phyloP scores from a whole-genome alignment of 2,113 vertebrate genomes.

The Lagopus leucura region DNA sequence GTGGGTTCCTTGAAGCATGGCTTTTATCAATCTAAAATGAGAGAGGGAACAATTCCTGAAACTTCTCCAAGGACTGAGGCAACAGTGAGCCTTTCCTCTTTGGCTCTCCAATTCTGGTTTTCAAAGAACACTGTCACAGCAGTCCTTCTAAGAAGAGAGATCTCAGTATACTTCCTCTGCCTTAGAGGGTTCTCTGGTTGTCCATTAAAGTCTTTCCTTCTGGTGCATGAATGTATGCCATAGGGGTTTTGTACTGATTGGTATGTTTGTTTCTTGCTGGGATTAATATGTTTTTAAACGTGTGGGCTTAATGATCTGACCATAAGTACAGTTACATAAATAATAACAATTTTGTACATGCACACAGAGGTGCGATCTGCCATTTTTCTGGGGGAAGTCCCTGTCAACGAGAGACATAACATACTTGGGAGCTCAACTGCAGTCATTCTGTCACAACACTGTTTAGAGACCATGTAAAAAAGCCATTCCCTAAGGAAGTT shows the following conservation, averaged over 20 bases:
- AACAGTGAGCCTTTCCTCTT: not conserved
- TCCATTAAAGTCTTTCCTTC: not conserved
- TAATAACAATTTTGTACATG: not conserved
- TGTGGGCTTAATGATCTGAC: not conserved
- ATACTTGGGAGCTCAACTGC: not conserved
- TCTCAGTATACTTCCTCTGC: not conserved
- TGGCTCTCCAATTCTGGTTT: not conserved
- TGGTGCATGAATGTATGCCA: not conserved
- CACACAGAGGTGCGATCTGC: not conserved
- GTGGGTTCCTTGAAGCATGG: not conserved
- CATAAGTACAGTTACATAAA: not conserved
- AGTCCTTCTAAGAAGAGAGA: constrained; percentile 1
- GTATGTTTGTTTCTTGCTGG: not conserved
- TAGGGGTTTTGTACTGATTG: not conserved
- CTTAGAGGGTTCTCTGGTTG: not conserved
- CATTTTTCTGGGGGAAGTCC: not conserved
- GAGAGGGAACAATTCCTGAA: not conserved
- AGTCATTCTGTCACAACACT: not conserved
- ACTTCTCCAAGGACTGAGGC: not conserved
- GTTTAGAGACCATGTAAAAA: not conserved
- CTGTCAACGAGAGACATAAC: not conserved
- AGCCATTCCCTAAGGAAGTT: not conserved
- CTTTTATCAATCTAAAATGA: not conserved
- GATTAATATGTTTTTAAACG: not conserved
- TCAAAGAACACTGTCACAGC: constrained; percentile 34